Evolutionary conservation across 2,113 vertebrate genomes (phyloP).

Genomic region (Erythrolamprus reginae): DNA sequence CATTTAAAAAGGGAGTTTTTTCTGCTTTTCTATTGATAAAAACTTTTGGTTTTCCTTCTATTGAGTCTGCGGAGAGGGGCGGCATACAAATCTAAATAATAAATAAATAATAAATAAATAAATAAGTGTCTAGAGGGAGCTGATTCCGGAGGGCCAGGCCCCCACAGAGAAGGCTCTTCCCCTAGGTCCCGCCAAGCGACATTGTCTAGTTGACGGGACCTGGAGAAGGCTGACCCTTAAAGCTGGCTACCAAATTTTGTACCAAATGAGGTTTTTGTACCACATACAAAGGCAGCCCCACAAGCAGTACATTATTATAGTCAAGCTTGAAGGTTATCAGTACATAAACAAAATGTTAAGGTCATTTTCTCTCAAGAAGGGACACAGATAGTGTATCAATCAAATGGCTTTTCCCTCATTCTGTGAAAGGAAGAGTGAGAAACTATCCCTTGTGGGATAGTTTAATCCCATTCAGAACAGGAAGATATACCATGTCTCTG

Average conservation of each 20-base stretch:
- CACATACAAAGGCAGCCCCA: not conserved
- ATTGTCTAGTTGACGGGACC: too few relatives aligned
- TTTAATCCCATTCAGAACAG: not conserved
- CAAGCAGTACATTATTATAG: not conserved
- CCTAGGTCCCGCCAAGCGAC: too few relatives aligned
- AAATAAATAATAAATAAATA: too few relatives aligned
- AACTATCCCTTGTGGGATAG: not conserved
- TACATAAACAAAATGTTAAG: not conserved
- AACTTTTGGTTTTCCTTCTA: too few relatives aligned
- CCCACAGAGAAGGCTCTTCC: too few relatives aligned
- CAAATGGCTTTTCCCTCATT: not conserved
- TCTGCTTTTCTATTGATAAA: too few relatives aligned
- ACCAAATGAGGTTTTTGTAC: not conserved
- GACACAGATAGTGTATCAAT: not conserved
- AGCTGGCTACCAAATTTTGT: not conserved
- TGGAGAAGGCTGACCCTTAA: too few relatives aligned
- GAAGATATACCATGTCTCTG: not conserved
- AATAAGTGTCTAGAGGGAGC: too few relatives aligned
- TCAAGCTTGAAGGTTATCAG: not conserved
- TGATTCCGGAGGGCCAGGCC: too few relatives aligned
- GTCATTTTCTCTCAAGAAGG: not conserved
- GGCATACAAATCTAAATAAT: too few relatives aligned
- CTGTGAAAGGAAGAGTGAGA: not conserved
- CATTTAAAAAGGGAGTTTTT: too few relatives aligned
- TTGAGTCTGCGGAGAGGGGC: too few relatives aligned